phyloP scores from a whole-genome alignment of 2,113 vertebrate genomes.

The Ovibos moschatus region DNA sequence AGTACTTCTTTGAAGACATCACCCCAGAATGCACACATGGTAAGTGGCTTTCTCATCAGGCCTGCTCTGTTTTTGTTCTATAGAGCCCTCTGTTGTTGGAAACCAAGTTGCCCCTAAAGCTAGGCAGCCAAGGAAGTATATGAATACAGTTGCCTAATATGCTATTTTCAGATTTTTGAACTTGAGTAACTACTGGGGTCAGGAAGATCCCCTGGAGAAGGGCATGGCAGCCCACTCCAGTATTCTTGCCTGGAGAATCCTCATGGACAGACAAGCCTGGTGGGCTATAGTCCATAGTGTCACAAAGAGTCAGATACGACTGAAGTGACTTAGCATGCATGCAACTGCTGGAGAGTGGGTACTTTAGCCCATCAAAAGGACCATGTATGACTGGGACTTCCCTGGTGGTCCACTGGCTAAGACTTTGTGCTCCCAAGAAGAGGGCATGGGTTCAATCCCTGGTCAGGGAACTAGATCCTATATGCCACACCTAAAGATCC shows the following conservation, averaged over 20 bases:
- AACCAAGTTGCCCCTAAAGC: background rate
- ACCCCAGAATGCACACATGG: constrained; percentile 94
- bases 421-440: background rate
- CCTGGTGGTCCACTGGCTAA: background rate
- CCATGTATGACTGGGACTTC: background rate
- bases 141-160: background rate
- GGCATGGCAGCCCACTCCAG: background rate
- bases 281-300: background rate
- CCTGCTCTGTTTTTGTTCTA: background rate
- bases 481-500: background rate
- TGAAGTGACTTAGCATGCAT: background rate
- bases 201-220: background rate
- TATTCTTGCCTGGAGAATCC: background rate
- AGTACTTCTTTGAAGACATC: constrained; percentile 99
- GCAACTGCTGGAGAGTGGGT: background rate
- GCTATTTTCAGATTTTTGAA: background rate
- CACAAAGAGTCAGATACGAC: background rate
- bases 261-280: background rate
- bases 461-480: background rate
- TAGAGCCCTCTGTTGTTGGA: background rate
- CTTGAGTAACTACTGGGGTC: background rate
- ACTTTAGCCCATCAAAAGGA: background rate
- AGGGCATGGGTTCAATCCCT: background rate
- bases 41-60: constrained; percentile 66
- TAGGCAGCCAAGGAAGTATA: background rate